A percentile compares a stretch with the other conserved stretches of the same genome.
Conservation (phyloP, 2,113 vertebrate species). For the Callithrix jacchus region DNA sequence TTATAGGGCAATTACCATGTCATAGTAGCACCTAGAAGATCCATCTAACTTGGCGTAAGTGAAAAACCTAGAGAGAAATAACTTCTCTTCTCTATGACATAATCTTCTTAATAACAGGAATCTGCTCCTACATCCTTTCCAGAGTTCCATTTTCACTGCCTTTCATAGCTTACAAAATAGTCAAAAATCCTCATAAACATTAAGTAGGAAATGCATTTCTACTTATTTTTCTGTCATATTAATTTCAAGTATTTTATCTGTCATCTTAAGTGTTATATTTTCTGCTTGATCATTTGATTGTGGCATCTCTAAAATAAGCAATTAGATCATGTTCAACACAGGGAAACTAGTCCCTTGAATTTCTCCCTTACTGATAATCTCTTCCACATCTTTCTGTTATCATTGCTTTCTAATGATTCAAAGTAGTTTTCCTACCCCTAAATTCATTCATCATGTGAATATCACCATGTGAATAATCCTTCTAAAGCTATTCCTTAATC, state of each 20-base stretch:
- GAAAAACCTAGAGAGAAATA: neutral
- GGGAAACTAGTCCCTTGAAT: neutral
- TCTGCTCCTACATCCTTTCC: neutral
- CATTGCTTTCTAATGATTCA: neutral
- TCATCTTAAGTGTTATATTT: neutral
- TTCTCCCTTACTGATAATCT: neutral
- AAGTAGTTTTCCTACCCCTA: neutral
- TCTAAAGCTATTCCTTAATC: neutral
- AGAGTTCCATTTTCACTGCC: neutral
- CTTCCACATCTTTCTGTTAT: neutral
- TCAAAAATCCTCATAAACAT: neutral
- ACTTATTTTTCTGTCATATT: slow-evolving; percentile 19
- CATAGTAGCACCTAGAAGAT: neutral
- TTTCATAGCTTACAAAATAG: neutral
- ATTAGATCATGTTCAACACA: neutral
- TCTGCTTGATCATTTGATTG: neutral
- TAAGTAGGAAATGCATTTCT: neutral
- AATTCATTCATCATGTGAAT: neutral
- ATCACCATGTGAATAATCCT: neutral
- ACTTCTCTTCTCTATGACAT: neutral
- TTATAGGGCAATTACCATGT: no score
- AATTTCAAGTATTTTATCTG: neutral
- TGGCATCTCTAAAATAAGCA: neutral
- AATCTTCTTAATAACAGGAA: neutral
- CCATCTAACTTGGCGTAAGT: neutral